Percentiles rank a stretch among this genome's conserved stretches.
phyloP scores from a whole-genome alignment of 2,888 invertebrate species.

The Lasioglossum villosulum region DNA sequence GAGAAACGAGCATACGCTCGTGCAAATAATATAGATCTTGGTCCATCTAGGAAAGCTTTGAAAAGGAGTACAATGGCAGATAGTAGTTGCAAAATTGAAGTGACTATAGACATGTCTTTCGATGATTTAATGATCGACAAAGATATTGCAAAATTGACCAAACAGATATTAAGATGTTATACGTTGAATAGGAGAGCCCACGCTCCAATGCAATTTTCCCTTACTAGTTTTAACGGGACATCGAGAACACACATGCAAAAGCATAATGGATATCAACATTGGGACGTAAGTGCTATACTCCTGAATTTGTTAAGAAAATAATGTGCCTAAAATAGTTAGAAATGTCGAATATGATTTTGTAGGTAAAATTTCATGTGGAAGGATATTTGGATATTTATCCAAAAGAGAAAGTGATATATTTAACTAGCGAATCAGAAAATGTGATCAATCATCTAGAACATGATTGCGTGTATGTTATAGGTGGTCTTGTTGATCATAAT shows the following conservation, averaged over 20 bases:
- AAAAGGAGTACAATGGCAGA: constrained; percentile 90
- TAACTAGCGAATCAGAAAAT: constrained; percentile 97
- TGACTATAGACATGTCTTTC: constrained; percentile 96
- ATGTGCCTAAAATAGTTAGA: not conserved
- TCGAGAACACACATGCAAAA: constrained; percentile 90
- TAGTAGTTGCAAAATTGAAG: constrained; percentile 88
- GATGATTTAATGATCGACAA: constrained; percentile 95
- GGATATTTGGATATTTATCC: constrained; percentile 90
- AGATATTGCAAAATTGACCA: constrained; percentile 94
- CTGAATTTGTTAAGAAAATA: not conserved
- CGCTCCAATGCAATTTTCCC: constrained; percentile 92
- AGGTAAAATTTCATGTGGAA: constrained; percentile 90
- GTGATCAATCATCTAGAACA: constrained; percentile 90
- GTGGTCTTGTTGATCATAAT: constrained; percentile 99
- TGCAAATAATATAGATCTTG: constrained; percentile 89
- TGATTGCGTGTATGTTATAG: constrained; percentile 95
- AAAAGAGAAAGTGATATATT: constrained; percentile 93
- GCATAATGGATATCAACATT: constrained; percentile 95
- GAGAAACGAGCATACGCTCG: constrained; percentile 89
- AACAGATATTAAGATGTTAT: constrained; percentile 96
- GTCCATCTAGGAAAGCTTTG: constrained; percentile 92
- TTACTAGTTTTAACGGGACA: constrained; percentile 92
- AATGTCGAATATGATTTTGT: constrained; percentile 64
- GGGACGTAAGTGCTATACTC: constrained; percentile 90
- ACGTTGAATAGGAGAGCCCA: constrained; percentile 93